Evolutionary conservation across 2,113 vertebrate species (phyloP), one percentile per base, ranked within the genome.

Genomic region (Nerophis lumbriciformis): DNA sequence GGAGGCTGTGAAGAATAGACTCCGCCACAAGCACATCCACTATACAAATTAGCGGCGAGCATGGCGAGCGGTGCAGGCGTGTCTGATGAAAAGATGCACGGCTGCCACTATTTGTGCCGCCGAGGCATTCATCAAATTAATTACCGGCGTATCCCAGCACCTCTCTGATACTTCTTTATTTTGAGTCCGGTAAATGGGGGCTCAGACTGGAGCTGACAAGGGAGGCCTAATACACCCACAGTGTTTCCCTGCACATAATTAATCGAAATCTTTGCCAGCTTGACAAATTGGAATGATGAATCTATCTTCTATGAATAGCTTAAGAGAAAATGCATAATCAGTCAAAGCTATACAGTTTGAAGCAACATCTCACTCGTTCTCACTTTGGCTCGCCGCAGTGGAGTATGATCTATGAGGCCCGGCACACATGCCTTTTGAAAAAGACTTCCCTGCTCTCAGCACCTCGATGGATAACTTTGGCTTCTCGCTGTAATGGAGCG

Each of bases 261-360:
- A 97, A 98, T 98, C 94, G 95, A 95, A 90, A 95, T 93, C 93
- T 90, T 92, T 89, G 89, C 93, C 90, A 92, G 90, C 91, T 95
- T 98, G 96, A 98, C 96, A 98, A 98, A 98, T 98, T 98, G 94
- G 95, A 93, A 96, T 98, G 96, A 98, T 98, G 93, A 96, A 98
- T 98, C 94, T 96, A 93, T 94, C 94, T 90, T 88, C 94, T 94
- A 95, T 95, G 95, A 95, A 97, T 95, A 94, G 92, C 88, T 90
- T 89, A 90, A 84, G 83, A 89, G 48, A 87, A 94, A 94, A 95
- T 93, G 94, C 93, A 98, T 98, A 98, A 98, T 98, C 95, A 97
- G 95, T 98, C 96, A 98, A 94, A 95, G 92, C 92, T 92, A 90
- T 94, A 84, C 72, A 74, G 78, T 79, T 57, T 92, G 93, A 92